Percentiles rank a stretch among this genome's conserved stretches.
Evolutionary conservation across 2,113 vertebrate species (phyloP).

Genomic region (Holacanthus passer): DNA sequence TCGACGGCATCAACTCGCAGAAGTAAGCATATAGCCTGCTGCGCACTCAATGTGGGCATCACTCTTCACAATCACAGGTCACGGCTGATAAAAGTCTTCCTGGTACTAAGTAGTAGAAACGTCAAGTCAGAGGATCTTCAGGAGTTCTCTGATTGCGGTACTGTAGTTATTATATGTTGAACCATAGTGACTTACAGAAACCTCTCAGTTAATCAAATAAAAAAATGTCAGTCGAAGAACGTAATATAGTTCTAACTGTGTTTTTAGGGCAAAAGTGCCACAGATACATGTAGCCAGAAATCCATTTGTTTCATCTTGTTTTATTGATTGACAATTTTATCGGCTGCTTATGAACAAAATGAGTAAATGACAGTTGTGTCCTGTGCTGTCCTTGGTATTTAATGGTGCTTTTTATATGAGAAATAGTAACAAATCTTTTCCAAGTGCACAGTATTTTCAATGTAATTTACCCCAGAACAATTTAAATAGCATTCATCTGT

Average conservation of each 20-base stretch:
- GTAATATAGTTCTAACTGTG: not conserved
- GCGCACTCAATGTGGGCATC: not conserved
- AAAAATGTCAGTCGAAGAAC: not conserved
- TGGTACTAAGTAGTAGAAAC: not conserved
- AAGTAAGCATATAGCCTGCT: slow-evolving; percentile 85
- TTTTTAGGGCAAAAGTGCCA: not conserved
- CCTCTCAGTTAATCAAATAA: too few relatives aligned
- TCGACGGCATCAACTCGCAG: slow-evolving; percentile 98
- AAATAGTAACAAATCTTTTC: not conserved
- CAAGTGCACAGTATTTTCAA: not conserved
- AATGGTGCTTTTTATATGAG: not conserved
- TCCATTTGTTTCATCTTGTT: not conserved
- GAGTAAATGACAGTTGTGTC: not conserved
- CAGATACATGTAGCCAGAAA: not conserved
- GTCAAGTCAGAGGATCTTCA: not conserved
- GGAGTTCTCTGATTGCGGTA: not conserved
- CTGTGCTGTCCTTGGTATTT: not conserved
- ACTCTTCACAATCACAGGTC: not conserved
- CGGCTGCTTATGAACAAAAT: not conserved
- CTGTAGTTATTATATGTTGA: not conserved
- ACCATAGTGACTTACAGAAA: too few relatives aligned
- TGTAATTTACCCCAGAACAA: not conserved
- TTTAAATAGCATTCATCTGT: not conserved
- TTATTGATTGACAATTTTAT: not conserved
- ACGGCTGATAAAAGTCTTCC: not conserved